Base-by-base conservation (phyloP, 53 echinoderm and acorn worm species). In the Echinarachnius parma region DNA sequence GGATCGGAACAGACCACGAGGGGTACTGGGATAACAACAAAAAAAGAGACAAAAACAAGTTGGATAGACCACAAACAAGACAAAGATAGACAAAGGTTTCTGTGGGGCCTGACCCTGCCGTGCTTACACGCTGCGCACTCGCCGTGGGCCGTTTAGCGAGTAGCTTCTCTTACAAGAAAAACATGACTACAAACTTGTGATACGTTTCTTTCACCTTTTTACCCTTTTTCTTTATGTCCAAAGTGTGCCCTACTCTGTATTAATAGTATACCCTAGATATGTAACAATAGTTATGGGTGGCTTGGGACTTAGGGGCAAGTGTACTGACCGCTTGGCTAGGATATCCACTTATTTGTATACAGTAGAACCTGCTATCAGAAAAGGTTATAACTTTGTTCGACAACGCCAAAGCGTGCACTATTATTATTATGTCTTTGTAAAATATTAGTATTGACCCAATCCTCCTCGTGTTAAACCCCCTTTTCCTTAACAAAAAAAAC, bases 1-100 rank as follows among this genome's bases (percentile, higher is more conserved):
- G n/a, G n/a, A n/a, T n/a, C n/a, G n/a, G n/a, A n/a, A 62, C 39
- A 62, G 42, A 62, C 63, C 63, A 19, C 63, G 42, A 62, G 45
- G 42, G 63, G 42, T 37, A 25, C 34, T 60, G 31, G 18, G 31
- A 21, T 21, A 42, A 25, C 14, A 25, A 62, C 39, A 9, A 39
- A 39, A 13, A 18, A 39, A 39, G 13, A 39, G 42, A 39, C 42
- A 39, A 39, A 7, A 7, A 39, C 42, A 9, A 39, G 13, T 39
- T 7, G 7, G 42, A 7, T 39, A 39, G 42, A 7, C 7, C 42
- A 7, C 42, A 13, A 9, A 49, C 4, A 31, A 48, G 31, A 66
- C 30, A 46, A 48, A 57, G 46, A 48, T 26, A 48, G 28, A 48
- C 28, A 46, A 66, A 48, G 48, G 30, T 48, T 28, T 16, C 16